Base-by-base conservation (phyloP, 92 coral and sea anemone species). In the Hydrozoanthus gracilis region DNA sequence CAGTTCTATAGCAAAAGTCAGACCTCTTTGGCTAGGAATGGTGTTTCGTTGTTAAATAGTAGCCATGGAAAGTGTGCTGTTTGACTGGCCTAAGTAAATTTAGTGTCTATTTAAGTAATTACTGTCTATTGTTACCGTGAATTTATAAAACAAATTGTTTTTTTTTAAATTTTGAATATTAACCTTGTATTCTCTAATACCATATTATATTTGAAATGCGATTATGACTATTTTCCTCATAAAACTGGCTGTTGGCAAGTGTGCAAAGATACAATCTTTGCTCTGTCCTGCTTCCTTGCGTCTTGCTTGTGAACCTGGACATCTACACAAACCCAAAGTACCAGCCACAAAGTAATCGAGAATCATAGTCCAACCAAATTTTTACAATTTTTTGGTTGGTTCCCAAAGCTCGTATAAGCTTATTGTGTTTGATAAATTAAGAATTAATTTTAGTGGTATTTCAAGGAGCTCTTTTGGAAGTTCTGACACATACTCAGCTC, bases 301-400 rank as follows among this genome's bases (percentile, higher is more conserved):
- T 80, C 74, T 65, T 80, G 85, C 85, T 46, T 80, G 85, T 80
- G 74, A 80, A 80, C 17, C 20, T 80, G 73, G 85, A 65, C 74
- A 80, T 65, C 49, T 64, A 65, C 85, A 80, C 85, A 80, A 51
- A 80, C 47, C 85, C 85, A 65, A n/a, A 20, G 6, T 64, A n/a
- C 4, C 85, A 65, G 74, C 85, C 85, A 62, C 44, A 80, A 3
- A 80, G 47, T 70, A 65, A 80, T 15, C 50, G 85, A 80, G 85
- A 18, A 80, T 80, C 85, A 80, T 80, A 65, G 85, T 80, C 85
- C 85, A 80, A 49, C 18, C 85, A 80, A 17, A 65, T 47, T 46
- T 56, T 15, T 8, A 9, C 73, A 17, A 65, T 48, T 65, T 46
- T 45, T 52, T 80, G 85, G 61, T 80, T 80, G 85, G 85, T 80